These are phyloP conservation scores for Eleutherodactylus coqui DNA, from an alignment of 2,797 vertebrate species.

Conservation along the genomic window DNA sequence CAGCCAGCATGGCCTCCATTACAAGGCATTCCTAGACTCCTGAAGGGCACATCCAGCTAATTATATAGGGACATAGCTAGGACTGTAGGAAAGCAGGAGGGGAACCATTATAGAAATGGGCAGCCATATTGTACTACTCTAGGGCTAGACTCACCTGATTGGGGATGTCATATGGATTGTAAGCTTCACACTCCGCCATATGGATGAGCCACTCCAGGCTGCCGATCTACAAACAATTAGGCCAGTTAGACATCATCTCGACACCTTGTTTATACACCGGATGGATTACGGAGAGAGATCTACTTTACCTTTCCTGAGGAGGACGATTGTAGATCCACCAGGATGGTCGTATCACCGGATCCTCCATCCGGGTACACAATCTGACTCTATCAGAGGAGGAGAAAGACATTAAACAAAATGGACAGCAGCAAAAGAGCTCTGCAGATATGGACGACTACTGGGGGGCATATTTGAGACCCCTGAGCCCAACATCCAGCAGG, in stretches of 20 bases:
- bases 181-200: background rate
- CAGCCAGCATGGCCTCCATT: background rate
- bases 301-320: conserved; percentile 7
- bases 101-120: background rate
- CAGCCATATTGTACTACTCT: background rate
- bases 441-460: too few relatives aligned
- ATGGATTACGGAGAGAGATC: too few relatives aligned
- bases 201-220: conserved; percentile 25
- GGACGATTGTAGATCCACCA: conserved; percentile 20
- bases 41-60: too few relatives aligned
- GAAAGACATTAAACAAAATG: background rate
- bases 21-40: too few relatives aligned
- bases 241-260: too few relatives aligned
- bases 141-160: conserved; percentile 32
- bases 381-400: conserved; percentile 30
- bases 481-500: too few relatives aligned
- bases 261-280: too few relatives aligned
- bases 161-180: conserved; percentile 46
- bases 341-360: conserved; percentile 22
- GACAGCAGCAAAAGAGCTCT: background rate
- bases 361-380: conserved; percentile 28
- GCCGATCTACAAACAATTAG: background rate
- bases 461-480: too few relatives aligned
- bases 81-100: background rate
- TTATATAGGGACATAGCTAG: too few relatives aligned